Evolutionary conservation across 2,797 vertebrate genomes (phyloP).

Genomic region (Philypnodon macrostomus): DNA sequence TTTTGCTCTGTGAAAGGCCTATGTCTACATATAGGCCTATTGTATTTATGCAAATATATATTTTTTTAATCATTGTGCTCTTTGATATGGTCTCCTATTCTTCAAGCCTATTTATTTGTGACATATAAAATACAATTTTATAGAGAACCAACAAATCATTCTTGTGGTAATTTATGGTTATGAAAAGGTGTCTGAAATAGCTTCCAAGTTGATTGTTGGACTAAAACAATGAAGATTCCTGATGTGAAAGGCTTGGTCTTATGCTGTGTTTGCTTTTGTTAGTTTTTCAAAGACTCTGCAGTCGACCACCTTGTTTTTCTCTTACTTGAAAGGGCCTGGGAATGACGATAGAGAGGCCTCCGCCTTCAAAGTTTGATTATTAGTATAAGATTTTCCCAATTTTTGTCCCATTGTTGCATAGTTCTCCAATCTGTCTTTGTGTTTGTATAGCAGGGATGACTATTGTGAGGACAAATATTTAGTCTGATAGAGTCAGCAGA

Average conservation of each 20-base stretch:
- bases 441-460: conserved; percentile 67
- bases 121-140: background rate
- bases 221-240: conserved; percentile 71
- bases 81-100: no score
- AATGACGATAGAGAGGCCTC: conserved; percentile 45
- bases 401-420: conserved; percentile 69
- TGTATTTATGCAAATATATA: no score
- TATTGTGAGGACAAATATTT: conserved; percentile 78
- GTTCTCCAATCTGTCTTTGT: conserved; percentile 53
- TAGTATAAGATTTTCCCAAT: conserved; percentile 58
- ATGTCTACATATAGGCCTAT: no score
- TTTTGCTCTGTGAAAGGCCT: no score
- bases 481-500: conserved; percentile 66
- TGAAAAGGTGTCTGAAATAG: conserved; percentile 50
- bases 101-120: no score
- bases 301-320: conserved; percentile 42
- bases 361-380: conserved; percentile 74
- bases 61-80: no score
- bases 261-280: conserved; percentile 53
- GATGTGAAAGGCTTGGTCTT: conserved; percentile 52
- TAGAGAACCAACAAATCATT: conserved; percentile 2
- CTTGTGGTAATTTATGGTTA: conserved; percentile 20
- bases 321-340: conserved; percentile 47
- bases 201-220: conserved; percentile 58
- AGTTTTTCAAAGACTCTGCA: conserved; percentile 51